phyloP scores from a whole-genome alignment of 1,140 invertebrate genomes.

The Atta texana region DNA sequence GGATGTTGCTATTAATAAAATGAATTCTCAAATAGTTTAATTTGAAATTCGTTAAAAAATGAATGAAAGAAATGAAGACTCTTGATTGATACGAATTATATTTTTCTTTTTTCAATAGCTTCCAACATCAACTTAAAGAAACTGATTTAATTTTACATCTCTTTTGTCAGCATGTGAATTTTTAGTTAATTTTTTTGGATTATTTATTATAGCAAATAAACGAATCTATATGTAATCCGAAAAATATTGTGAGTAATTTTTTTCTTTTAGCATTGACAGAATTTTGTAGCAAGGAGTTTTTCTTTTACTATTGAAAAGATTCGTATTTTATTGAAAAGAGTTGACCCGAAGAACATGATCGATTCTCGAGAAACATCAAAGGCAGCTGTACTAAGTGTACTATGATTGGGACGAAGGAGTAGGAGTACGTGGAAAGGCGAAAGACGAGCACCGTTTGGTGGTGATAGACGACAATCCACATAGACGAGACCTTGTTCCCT shows the following conservation, averaged over 20 bases:
- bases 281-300: background rate
- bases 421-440: conserved; percentile 7
- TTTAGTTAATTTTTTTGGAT: background rate
- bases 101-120: background rate
- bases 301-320: conserved; percentile 30
- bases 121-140: background rate
- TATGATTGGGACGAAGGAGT: conserved; percentile 5
- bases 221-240: conserved; percentile 1
- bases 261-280: conserved; percentile 1
- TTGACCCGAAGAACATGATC: conserved; percentile 41
- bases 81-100: background rate
- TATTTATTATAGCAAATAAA: conserved; percentile 2
- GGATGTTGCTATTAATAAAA: conserved; percentile 1
- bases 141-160: background rate
- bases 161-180: background rate
- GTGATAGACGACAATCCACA: conserved; percentile 34
- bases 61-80: background rate
- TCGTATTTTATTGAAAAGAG: background rate
- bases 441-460: conserved; percentile 1
- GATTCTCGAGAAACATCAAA: conserved; percentile 54
- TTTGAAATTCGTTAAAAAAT: conserved; percentile 19
- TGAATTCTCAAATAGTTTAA: background rate
- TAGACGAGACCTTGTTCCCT: background rate
- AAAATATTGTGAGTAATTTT: background rate
- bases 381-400: background rate